phyloP scores from a whole-genome alignment of 2,797 vertebrate genomes.

The Pseudochromis fuscus region DNA sequence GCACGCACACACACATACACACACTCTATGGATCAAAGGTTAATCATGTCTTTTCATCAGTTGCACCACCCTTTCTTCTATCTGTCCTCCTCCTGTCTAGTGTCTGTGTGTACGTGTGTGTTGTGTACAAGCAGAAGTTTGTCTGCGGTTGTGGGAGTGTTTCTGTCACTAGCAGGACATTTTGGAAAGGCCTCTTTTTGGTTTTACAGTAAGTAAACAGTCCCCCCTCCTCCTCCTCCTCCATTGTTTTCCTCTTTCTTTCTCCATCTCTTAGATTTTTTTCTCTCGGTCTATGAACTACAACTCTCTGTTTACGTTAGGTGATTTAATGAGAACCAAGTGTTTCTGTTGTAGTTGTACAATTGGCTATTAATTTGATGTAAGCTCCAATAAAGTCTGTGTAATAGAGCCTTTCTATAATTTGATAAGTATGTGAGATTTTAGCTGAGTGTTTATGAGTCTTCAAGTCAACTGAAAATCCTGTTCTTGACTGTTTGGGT shows the following conservation, averaged over 20 bases:
- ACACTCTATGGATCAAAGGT: conserved; percentile 73
- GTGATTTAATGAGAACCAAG: conserved; percentile 66
- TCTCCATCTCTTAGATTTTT: conserved; percentile 42
- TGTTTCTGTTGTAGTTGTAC: conserved; percentile 62
- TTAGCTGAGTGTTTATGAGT: conserved; percentile 41
- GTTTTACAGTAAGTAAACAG: conserved; percentile 59
- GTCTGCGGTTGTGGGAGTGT: conserved; percentile 42
- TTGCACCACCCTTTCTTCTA: conserved; percentile 75
- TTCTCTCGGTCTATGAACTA: conserved; percentile 20
- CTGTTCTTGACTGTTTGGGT: background rate
- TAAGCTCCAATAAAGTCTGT: conserved; percentile 58
- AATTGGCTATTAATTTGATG: conserved; percentile 67
- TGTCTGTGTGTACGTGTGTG: conserved; percentile 46
- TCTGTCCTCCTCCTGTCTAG: conserved; percentile 75
- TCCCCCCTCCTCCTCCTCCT: conserved; percentile 35
- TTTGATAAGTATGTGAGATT: conserved; percentile 61
- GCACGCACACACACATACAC: conserved; percentile 32
- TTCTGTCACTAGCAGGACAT: conserved; percentile 36
- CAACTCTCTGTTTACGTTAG: conserved; percentile 59
- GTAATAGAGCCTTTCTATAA: conserved; percentile 42
- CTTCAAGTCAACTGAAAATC: conserved; percentile 45
- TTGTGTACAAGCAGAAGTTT: conserved; percentile 42
- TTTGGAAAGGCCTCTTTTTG: conserved; percentile 28
- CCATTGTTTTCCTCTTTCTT: conserved; percentile 56
- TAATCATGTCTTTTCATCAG: conserved; percentile 84